Evolutionary conservation across 92 coral and sea anemone genomes (phyloP), one percentile per base, ranked within the genome.

Genomic region (Ricordea florida): DNA sequence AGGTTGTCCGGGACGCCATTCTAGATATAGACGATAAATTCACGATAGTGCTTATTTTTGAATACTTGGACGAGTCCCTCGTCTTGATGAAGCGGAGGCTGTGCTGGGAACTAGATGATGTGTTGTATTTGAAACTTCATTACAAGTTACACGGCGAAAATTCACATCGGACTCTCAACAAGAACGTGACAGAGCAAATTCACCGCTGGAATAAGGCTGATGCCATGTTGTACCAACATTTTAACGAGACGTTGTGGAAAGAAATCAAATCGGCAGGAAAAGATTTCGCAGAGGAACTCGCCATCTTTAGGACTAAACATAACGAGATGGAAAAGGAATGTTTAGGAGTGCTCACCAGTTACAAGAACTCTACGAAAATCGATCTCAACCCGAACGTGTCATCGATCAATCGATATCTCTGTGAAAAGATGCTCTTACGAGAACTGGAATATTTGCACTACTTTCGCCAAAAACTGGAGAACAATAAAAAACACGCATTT

Each of bases 101-200:
- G 5, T 96, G 99, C 64, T 96, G 99, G 99, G 85, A 96, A 33
- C 83, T 86, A 1, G 99, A 96, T 64, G 99, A 96, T 34, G 67
- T 96, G 37, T 51, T 96, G 17, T 96, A 96, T 31, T 68, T 96
- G 6, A 96, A 85, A 37, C 71, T 86, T 21, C 74, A 67, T 11
- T 83, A 77, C 55, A 78, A 85, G 17, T 45, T 26, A 13, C 71
- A 85, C 1, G 62, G 60, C 15, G 60, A 60, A 28, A 62, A 32
- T 2, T 18, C 47, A 10, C 38, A 20, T 2, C 36, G 44, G 3
- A 26, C 28, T 11, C 50, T 58, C 5, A 75, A 59, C 10, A 28
- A 37, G 7, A 41, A 17, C 37, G 73, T 68, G 43, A 38, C 25
- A 3, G 73, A 72, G 21, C 75, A 81, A 58, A 74, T 96, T 28